Conservation (phyloP, 1,140 invertebrate genomes). For the Scaptomyza hsui region DNA sequence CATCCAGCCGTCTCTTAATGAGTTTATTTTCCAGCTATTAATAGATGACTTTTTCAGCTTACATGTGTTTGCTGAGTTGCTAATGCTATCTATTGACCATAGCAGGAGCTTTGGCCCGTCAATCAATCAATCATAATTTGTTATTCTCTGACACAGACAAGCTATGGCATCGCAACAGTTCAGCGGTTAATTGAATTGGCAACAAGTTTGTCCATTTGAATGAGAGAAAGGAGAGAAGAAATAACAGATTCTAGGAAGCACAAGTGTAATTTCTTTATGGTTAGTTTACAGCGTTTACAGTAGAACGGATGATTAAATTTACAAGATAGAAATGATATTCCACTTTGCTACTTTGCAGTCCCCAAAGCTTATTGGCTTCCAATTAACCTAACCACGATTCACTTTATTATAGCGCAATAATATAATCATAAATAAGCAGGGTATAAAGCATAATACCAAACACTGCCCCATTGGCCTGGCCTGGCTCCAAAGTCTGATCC, state of each 20-base stretch:
- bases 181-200: conserved; percentile 5
- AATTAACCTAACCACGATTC: conserved; percentile 14
- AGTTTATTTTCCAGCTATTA: conserved; percentile 33
- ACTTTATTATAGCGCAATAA: conserved; percentile 33
- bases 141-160: background rate
- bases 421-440: conserved; percentile 54
- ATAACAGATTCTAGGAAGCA: too few relatives aligned
- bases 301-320: too few relatives aligned
- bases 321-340: too few relatives aligned
- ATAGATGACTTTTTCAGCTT: conserved; percentile 8
- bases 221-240: background rate
- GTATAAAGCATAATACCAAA: conserved; percentile 15
- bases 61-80: background rate
- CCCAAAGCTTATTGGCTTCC: background rate
- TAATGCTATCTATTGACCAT: conserved; percentile 9
- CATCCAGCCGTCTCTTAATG: conserved; percentile 27
- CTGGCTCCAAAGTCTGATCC: background rate
- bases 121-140: conserved; percentile 54
- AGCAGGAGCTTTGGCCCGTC: background rate
- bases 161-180: background rate
- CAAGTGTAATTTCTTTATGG: too few relatives aligned
- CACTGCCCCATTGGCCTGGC: background rate
- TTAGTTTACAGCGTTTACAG: too few relatives aligned
- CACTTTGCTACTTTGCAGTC: background rate
- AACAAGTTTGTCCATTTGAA: background rate